phyloP scores from a whole-genome alignment of 2,797 vertebrate species.

The Gymnopithys bicolor region DNA sequence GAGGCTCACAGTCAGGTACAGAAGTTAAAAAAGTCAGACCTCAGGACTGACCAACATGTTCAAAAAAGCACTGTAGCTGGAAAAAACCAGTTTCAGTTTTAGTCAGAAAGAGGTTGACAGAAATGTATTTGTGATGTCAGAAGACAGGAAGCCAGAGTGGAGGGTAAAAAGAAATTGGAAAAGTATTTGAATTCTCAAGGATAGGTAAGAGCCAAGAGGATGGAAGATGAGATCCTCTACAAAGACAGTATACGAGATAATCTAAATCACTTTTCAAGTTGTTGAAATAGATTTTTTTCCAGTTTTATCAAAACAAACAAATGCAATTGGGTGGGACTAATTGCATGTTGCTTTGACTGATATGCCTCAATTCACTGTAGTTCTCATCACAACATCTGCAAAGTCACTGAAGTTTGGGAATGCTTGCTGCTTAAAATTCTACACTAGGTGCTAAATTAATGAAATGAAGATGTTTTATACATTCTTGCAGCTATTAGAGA shows the following conservation, averaged over 20 bases:
- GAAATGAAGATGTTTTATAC: constrained; percentile 6
- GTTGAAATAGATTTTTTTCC: neutral
- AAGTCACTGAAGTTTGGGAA: neutral
- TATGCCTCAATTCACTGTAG: neutral
- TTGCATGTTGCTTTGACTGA: neutral
- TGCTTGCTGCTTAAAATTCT: neutral
- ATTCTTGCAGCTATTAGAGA: neutral
- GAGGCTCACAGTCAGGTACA: neutral
- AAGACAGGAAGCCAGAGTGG: neutral
- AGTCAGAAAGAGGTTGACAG: neutral
- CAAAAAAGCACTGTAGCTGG: neutral
- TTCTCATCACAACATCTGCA: neutral
- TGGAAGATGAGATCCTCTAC: neutral
- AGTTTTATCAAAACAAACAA: neutral
- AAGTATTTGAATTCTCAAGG: neutral
- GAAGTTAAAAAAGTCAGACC: neutral
- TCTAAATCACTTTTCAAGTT: neutral
- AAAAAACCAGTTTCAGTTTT: neutral
- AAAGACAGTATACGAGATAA: neutral
- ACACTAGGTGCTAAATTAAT: neutral
- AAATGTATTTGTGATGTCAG: neutral
- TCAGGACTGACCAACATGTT: neutral
- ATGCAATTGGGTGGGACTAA: neutral
- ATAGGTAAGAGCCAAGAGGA: neutral
- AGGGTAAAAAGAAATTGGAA: neutral